phyloP scores from a whole-genome alignment of 2,888 invertebrate species.

The Strigamia transsilvanica region DNA sequence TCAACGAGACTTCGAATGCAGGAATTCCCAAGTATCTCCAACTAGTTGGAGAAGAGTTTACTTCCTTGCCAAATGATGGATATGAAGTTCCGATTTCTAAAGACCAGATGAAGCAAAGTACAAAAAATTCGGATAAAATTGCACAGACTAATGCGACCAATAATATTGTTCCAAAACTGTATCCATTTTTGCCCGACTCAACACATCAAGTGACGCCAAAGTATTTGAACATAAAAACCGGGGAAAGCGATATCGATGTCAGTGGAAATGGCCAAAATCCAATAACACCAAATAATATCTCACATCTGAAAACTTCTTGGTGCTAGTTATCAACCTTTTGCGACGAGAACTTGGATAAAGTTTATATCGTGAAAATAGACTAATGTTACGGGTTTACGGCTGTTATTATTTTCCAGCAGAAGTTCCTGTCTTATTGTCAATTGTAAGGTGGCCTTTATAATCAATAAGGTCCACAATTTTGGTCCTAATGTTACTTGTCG shows the following conservation, averaged over 20 bases:
- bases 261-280: not conserved
- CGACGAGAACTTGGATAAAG: no score
- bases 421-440: no score
- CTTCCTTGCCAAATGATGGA: slow-evolving; percentile 26
- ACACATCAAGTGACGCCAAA: slow-evolving; percentile 5
- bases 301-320: slow-evolving; percentile 34
- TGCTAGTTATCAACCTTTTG: slow-evolving; percentile 3
- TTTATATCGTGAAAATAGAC: no score
- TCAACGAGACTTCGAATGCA: not conserved
- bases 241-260: not conserved
- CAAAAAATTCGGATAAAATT: not conserved
- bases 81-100: slow-evolving; percentile 51
- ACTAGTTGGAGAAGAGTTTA: slow-evolving; percentile 56
- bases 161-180: not conserved
- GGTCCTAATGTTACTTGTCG: no score
- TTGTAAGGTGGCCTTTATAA: no score
- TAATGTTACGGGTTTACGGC: no score
- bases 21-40: slow-evolving; percentile 58
- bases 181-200: not conserved
- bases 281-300: not conserved
- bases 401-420: no score
- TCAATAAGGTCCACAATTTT: no score
- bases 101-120: slow-evolving; percentile 41
- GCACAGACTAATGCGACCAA: not conserved
- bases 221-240: not conserved